These are phyloP conservation scores for Protonibea diacanthus DNA, from an alignment of 2,797 vertebrate species.

Conservation along the genomic window DNA sequence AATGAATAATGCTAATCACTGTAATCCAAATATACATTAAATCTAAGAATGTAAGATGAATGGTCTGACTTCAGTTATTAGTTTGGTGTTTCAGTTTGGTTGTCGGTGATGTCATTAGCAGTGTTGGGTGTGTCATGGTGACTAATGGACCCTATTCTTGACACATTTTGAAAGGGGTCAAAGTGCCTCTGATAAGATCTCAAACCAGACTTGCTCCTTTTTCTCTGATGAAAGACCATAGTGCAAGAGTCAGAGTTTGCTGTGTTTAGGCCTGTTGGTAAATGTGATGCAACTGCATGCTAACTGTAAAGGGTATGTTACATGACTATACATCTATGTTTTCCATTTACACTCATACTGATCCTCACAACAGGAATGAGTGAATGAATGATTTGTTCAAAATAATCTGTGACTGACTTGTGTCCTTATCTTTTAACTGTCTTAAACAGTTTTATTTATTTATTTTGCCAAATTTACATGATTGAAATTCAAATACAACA, in stretches of 20 bases:
- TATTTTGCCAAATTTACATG: neutral
- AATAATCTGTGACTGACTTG: slow-evolving; percentile 6
- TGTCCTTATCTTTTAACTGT: neutral
- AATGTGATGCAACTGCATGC: slow-evolving; percentile 59
- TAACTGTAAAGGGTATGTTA: slow-evolving; percentile 5
- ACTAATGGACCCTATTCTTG: slow-evolving; percentile 15
- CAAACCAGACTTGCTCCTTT: slow-evolving; percentile 37
- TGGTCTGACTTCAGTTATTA: neutral
- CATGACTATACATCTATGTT: neutral
- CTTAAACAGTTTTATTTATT: neutral
- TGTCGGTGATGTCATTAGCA: neutral
- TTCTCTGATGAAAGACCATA: slow-evolving; percentile 44
- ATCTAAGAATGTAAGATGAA: neutral
- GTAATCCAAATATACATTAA: neutral
- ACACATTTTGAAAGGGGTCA: slow-evolving; percentile 56
- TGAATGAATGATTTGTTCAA: slow-evolving; percentile 4
- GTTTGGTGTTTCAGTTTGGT: slow-evolving; percentile 5
- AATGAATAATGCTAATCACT: neutral
- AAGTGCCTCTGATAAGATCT: slow-evolving; percentile 69
- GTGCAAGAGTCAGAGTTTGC: slow-evolving; percentile 50
- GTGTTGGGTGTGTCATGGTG: neutral
- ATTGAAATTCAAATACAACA: neutral
- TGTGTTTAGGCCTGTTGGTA: slow-evolving; percentile 58
- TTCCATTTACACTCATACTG: neutral
- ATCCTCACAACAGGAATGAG: neutral